phyloP scores from a whole-genome alignment of 2,888 invertebrate species.

The Epinotia brunnichana region DNA sequence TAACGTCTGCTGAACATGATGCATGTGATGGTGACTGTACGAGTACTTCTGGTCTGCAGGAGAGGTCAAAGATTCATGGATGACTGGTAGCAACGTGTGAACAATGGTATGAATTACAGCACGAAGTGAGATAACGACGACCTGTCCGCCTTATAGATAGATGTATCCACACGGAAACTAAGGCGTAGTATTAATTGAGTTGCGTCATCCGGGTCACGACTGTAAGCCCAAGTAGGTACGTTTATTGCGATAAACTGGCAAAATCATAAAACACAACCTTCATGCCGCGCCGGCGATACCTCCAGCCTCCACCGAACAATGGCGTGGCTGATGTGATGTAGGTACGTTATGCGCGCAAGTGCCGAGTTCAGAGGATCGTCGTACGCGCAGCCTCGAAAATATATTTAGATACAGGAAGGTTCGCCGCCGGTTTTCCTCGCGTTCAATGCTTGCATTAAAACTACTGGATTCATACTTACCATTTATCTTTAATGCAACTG shows the following conservation, averaged over 20 bases:
- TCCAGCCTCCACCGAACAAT: slow-evolving; percentile 37
- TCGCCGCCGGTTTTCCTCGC: slow-evolving; percentile 47
- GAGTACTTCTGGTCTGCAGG: not conserved
- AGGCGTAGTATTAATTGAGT: slow-evolving; percentile 34
- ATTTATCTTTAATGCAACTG: slow-evolving; percentile 37
- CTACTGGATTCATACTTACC: not conserved
- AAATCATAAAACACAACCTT: slow-evolving; percentile 43
- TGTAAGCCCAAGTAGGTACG: slow-evolving; percentile 42
- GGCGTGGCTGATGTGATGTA: slow-evolving; percentile 21
- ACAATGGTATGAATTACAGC: slow-evolving; percentile 38
- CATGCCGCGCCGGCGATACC: slow-evolving; percentile 21
- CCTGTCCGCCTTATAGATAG: slow-evolving; percentile 28
- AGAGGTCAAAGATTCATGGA: slow-evolving; percentile 18
- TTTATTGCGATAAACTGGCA: slow-evolving; percentile 44
- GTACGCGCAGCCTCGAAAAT: slow-evolving; percentile 48
- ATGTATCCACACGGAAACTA: slow-evolving; percentile 42
- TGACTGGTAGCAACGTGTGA: slow-evolving; percentile 22
- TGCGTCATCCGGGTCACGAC: slow-evolving; percentile 43
- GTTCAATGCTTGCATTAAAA: slow-evolving; percentile 35
- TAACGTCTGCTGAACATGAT: too few species aligned
- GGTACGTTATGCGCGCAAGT: not conserved
- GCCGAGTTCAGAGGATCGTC: slow-evolving; percentile 40
- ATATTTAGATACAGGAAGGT: slow-evolving; percentile 49
- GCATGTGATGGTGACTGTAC: not conserved
- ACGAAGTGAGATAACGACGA: slow-evolving; percentile 34